Evolutionary conservation across 2,888 invertebrate species (phyloP).

Genomic region (Ectemnius lituratus): DNA sequence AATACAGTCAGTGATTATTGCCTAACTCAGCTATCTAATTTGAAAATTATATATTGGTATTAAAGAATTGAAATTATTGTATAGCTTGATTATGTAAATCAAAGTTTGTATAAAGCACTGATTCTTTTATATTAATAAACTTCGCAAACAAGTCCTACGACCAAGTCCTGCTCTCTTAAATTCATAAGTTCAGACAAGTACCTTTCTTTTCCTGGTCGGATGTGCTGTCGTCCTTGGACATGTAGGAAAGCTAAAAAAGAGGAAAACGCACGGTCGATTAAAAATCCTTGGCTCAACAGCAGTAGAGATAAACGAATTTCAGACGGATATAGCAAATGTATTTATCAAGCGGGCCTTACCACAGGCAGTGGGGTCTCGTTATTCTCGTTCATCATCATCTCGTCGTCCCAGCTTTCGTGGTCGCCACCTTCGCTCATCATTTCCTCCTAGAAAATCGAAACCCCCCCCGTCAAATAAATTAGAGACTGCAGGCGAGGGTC

Average conservation of each 20-base stretch:
- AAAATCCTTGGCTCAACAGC: no score
- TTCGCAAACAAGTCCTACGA: no score
- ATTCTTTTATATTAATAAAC: no score
- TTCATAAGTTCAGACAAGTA: slow-evolving; percentile 33
- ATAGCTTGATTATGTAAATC: neutral
- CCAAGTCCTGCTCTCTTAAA: no score
- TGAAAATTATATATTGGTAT: no score
- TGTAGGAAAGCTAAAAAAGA: slow-evolving; percentile 70
- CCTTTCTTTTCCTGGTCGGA: slow-evolving; percentile 75
- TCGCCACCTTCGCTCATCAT: slow-evolving; percentile 76
- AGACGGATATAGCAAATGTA: slow-evolving; percentile 7
- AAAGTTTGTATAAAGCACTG: no score
- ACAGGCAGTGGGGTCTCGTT: slow-evolving; percentile 73
- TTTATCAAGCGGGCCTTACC: slow-evolving; percentile 62
- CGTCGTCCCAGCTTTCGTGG: slow-evolving; percentile 76
- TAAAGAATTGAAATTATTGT: neutral
- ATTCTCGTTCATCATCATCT: slow-evolving; percentile 73
- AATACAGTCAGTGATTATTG: no score
- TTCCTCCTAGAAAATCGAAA: slow-evolving; percentile 70
- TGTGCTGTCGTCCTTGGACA: slow-evolving; percentile 73
- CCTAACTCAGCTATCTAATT: no score
- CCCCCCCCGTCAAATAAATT: neutral
- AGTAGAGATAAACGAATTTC: slow-evolving; percentile 1
- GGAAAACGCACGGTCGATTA: slow-evolving; percentile 11
- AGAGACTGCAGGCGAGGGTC: neutral